These are phyloP conservation scores for Plebejus anna DNA, from an alignment of 2,888 invertebrate genomes.

Conservation along the genomic window DNA sequence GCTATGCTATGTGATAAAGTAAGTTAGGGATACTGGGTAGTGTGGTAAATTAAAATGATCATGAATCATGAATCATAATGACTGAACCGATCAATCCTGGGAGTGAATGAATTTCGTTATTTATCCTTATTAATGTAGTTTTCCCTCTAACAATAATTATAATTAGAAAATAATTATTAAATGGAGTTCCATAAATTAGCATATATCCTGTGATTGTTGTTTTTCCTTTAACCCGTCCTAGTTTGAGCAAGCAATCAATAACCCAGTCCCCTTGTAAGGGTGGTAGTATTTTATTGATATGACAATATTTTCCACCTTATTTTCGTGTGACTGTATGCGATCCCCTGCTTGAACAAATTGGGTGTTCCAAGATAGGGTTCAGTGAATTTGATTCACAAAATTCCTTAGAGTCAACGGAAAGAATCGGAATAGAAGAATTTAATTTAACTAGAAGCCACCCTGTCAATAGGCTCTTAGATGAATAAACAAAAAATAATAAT, in stretches of 20 bases:
- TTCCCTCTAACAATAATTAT: not conserved
- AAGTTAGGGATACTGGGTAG: not conserved
- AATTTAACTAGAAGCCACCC: not conserved
- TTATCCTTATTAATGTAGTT: not conserved
- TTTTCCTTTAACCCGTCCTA: not conserved
- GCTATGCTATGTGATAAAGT: not conserved
- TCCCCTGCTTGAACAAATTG: constrained; percentile 10
- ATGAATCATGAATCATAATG: too few species aligned
- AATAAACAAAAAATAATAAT: not conserved
- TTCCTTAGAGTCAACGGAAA: not conserved
- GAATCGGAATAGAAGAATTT: not conserved
- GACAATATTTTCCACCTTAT: constrained; percentile 17
- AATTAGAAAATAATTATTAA: not conserved
- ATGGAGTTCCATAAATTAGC: not conserved
- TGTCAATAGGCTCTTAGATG: not conserved
- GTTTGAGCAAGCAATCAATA: not conserved
- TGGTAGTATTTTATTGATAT: constrained; percentile 6
- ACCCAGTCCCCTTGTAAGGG: not conserved
- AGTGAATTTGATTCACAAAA: not conserved
- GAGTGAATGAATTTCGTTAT: too few species aligned
- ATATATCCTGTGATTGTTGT: constrained; percentile 1
- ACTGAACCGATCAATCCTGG: too few species aligned
- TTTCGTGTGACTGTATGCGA: not conserved
- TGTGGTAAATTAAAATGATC: not conserved
- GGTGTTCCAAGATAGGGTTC: not conserved